A percentile compares a stretch with the other conserved stretches of the same genome.
phyloP scores from a whole-genome alignment of 2,113 vertebrate species.

The Calyptomena viridis region DNA sequence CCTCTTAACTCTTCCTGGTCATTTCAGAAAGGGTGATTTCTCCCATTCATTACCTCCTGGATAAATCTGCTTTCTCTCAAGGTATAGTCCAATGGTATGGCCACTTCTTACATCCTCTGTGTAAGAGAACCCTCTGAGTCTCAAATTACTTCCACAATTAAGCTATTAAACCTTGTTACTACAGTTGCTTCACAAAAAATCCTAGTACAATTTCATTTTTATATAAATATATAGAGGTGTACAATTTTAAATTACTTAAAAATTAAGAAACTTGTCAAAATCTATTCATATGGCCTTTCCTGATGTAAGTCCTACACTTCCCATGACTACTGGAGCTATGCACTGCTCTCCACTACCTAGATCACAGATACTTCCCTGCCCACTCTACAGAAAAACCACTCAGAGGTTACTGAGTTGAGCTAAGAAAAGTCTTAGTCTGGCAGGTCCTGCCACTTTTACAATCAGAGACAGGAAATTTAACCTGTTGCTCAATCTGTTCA shows the following conservation, averaged over 20 bases:
- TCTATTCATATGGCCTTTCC: neutral
- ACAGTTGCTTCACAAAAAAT: neutral
- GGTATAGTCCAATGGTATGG: neutral
- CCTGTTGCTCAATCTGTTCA: neutral
- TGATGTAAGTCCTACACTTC: neutral
- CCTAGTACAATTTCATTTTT: neutral
- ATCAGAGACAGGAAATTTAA: neutral
- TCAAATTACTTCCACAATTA: neutral
- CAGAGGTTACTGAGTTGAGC: neutral
- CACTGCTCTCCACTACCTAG: neutral
- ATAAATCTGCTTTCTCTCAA: neutral
- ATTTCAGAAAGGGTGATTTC: neutral
- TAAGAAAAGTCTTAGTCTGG: neutral
- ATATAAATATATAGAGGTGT: neutral
- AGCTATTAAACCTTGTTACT: neutral
- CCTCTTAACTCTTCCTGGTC: neutral
- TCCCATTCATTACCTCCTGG: neutral
- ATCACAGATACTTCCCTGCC: neutral
- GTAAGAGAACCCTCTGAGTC: neutral
- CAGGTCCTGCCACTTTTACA: neutral
- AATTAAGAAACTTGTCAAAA: neutral
- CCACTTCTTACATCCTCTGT: neutral
- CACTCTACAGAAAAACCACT: neutral
- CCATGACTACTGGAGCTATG: neutral
- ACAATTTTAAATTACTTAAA: neutral